phyloP scores from a whole-genome alignment of 2,888 invertebrate genomes.

The Thera britannica region DNA sequence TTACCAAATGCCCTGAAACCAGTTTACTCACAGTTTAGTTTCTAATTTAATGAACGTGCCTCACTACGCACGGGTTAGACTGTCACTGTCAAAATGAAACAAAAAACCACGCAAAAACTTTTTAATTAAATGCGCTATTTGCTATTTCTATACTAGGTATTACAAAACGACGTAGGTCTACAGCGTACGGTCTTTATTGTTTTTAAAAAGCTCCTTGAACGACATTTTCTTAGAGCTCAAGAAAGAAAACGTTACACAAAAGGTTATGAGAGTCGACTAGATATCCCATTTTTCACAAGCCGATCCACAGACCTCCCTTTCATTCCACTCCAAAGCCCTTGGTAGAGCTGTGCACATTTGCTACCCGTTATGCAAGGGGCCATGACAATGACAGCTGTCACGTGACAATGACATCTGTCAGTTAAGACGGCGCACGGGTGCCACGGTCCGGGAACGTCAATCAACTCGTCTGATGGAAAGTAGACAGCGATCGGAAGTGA shows the following conservation, averaged over 20 bases:
- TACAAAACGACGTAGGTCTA: too few species aligned
- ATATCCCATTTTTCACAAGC: slow-evolving; percentile 19
- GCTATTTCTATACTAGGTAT: too few species aligned
- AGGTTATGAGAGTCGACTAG: too few species aligned
- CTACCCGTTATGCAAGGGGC: slow-evolving; percentile 49
- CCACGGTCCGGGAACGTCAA: slow-evolving; percentile 54
- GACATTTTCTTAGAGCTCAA: too few species aligned
- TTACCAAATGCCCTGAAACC: neutral
- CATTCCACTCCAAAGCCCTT: slow-evolving; percentile 34
- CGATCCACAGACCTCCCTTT: slow-evolving; percentile 27
- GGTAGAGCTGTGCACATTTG: slow-evolving; percentile 47
- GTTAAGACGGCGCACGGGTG: slow-evolving; percentile 53
- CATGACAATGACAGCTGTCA: slow-evolving; percentile 63
- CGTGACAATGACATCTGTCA: slow-evolving; percentile 62
- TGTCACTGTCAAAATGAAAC: neutral
- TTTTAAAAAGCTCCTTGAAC: too few species aligned
- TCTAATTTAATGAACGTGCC: neutral
- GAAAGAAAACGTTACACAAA: too few species aligned
- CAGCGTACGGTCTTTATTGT: too few species aligned
- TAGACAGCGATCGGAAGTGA: slow-evolving; percentile 34
- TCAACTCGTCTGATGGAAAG: slow-evolving; percentile 47
- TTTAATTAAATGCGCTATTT: too few species aligned
- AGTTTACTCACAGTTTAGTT: neutral
- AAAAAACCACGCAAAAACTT: too few species aligned
- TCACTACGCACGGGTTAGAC: too few species aligned